These are phyloP conservation scores for Hypselothyrea guttata DNA, from an alignment of 2,888 invertebrate species.

Conservation along the genomic window DNA sequence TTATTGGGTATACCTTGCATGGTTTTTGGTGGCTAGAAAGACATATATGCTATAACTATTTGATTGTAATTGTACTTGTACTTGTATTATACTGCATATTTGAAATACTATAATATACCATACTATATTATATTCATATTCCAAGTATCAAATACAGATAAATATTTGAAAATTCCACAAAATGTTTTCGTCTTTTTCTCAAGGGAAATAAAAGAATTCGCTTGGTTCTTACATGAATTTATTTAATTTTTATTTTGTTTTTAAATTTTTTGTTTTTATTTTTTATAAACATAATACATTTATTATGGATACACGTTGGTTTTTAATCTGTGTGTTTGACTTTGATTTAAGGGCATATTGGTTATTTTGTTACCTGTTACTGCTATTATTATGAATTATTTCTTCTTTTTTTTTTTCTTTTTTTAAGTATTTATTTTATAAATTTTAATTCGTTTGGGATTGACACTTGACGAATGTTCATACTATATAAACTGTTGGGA, in stretches of 20 bases:
- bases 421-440: conserved; percentile 25
- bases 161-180: conserved; percentile 42
- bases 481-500: conserved; percentile 35
- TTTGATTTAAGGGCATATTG: conserved; percentile 71
- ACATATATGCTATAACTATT: conserved; percentile 54
- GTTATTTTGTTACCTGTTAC: conserved; percentile 49
- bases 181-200: neutral
- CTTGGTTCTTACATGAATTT: conserved; percentile 65
- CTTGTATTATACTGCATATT: conserved; percentile 60
- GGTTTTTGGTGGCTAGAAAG: conserved; percentile 38
- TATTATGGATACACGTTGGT: conserved; percentile 67
- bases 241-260: conserved; percentile 76
- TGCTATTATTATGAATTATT: conserved; percentile 47
- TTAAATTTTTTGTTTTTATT: conserved; percentile 60
- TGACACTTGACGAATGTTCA: conserved; percentile 41
- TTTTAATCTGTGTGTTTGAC: conserved; percentile 61
- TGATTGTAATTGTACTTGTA: conserved; percentile 70
- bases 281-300: conserved; percentile 79
- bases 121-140: conserved; percentile 62
- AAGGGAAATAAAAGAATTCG: conserved; percentile 14
- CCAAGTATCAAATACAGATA: conserved; percentile 71
- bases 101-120: conserved; percentile 51
- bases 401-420: conserved; percentile 9
- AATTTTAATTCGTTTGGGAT: conserved; percentile 61
- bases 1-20: conserved; percentile 33